Base-by-base conservation (phyloP, 92 coral and sea anemone genomes). In the Porites evermanni region DNA sequence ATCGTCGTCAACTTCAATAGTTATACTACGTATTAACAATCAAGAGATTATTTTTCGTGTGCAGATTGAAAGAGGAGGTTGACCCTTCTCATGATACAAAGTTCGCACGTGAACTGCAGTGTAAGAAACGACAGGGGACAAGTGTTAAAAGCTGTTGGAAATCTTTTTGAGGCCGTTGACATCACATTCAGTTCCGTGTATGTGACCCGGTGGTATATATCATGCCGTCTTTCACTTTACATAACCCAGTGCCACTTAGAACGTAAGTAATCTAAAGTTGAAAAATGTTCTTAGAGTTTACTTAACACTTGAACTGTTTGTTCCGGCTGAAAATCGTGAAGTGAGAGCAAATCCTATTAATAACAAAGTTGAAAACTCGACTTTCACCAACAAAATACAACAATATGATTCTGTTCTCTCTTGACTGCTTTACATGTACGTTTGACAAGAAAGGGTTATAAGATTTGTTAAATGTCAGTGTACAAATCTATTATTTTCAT, bases 141-240 rank as follows among this genome's bases (percentile, higher is more conserved):
- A 80, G 76, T 56, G 26, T 2, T 14, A 20, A 24, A 24, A 13
- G n/a, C 24, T 2, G 26, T 17, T 72, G 14, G 14, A 18, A 29
- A 17, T 20, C 6, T 44, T 58, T 58, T 38, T 53, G 44, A 20
- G 67, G 86, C 26, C 19, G 54, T 71, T 9, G 47, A 63, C 20
- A 78, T 44, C 7, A n/a, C 58, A n/a, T 2, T 60, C 20, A 63
- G 32, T 4, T 63, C 5, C 65, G 72, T 47, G 12, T 56, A 56
- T 56, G 3, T 6, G 63, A 83, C 47, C 47, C 47, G 47, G 47
- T 38, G 47, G 47, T 38, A 7, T 38, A 38, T 74, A 83, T 17
- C 6, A 83, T 83, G 87, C 87, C 87, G 64, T 23, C 73, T 74
- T 83, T 73, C 70, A 83, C 50, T 71, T 26, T 83, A 52, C 56